These are phyloP conservation scores for Volucella bombylans DNA, from an alignment of 2,888 invertebrate genomes.

Conservation along the genomic window DNA sequence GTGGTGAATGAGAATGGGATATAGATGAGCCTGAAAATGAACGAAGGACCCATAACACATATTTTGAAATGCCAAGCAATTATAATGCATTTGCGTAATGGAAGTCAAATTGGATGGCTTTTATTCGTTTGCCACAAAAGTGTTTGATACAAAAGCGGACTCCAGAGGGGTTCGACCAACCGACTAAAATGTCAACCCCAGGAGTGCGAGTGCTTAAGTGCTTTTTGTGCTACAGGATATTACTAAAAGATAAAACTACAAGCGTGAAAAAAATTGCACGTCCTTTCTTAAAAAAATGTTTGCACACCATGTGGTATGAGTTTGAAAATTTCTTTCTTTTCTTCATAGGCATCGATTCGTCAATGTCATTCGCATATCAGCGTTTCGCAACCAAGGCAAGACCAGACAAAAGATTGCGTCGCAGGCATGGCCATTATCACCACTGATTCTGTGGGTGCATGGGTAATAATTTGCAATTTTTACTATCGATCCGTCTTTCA, in stretches of 20 bases:
- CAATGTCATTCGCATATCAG: slow-evolving; percentile 82
- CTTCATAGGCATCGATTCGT: slow-evolving; percentile 78
- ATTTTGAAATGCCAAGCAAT: slow-evolving; percentile 38
- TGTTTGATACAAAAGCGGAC: slow-evolving; percentile 25
- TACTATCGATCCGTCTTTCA: slow-evolving; percentile 25
- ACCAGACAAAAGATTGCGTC: slow-evolving; percentile 50
- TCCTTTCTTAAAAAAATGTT: slow-evolving; percentile 38
- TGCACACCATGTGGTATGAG: background rate
- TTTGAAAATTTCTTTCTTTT: background rate
- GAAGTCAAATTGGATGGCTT: slow-evolving; percentile 63
- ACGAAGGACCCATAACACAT: slow-evolving; percentile 20
- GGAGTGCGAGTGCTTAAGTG: slow-evolving; percentile 64
- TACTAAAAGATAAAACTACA: slow-evolving; percentile 15
- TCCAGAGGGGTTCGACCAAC: slow-evolving; percentile 56
- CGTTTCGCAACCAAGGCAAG: slow-evolving; percentile 55
- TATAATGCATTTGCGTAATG: slow-evolving; percentile 69
- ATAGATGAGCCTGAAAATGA: slow-evolving; percentile 2
- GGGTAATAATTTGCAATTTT: slow-evolving; percentile 61
- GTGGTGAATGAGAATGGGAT: slow-evolving; percentile 19
- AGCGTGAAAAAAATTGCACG: background rate
- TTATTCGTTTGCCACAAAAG: slow-evolving; percentile 26
- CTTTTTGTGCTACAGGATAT: slow-evolving; percentile 51
- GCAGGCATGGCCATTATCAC: slow-evolving; percentile 60
- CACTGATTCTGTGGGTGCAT: slow-evolving; percentile 48
- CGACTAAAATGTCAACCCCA: slow-evolving; percentile 53